phyloP scores from a whole-genome alignment of 92 coral and sea anemone genomes.

The Hydrozoanthus gracilis region DNA sequence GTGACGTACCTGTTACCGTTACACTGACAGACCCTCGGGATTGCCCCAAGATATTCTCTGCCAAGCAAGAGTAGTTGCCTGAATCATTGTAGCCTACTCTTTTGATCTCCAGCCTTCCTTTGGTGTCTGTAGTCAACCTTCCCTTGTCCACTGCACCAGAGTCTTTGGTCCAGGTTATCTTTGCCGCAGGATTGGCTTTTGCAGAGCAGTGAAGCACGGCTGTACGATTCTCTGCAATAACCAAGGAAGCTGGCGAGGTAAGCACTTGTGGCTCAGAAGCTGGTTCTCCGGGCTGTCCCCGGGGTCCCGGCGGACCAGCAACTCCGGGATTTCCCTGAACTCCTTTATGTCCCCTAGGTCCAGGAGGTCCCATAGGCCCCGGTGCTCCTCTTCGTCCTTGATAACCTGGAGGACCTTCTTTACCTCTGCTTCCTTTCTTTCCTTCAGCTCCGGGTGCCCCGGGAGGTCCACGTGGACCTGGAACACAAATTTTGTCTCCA shows the following conservation, averaged over 20 bases:
- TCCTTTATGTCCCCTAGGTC: neutral
- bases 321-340: neutral
- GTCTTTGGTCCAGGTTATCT: neutral
- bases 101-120: neutral
- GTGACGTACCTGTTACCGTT: neutral
- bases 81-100: neutral
- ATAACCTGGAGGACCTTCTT: neutral
- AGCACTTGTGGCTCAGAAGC: neutral
- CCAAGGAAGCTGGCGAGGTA: neutral
- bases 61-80: neutral
- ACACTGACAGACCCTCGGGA: neutral
- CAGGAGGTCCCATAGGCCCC: neutral
- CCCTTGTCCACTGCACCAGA: neutral
- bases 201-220: neutral
- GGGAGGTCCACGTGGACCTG: neutral
- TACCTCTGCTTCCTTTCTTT: neutral
- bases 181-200: neutral
- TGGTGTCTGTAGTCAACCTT: neutral
- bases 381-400: neutral
- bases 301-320: neutral
- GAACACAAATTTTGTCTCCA: neutral
- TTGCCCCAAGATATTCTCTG: neutral
- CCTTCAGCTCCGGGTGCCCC: neutral
- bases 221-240: neutral
- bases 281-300: neutral